A percentile compares a stretch with the other conserved stretches of the same genome.
These are phyloP conservation scores for Ectemnius cavifrons DNA, from an alignment of 2,888 invertebrate genomes.

Conservation along the genomic window DNA sequence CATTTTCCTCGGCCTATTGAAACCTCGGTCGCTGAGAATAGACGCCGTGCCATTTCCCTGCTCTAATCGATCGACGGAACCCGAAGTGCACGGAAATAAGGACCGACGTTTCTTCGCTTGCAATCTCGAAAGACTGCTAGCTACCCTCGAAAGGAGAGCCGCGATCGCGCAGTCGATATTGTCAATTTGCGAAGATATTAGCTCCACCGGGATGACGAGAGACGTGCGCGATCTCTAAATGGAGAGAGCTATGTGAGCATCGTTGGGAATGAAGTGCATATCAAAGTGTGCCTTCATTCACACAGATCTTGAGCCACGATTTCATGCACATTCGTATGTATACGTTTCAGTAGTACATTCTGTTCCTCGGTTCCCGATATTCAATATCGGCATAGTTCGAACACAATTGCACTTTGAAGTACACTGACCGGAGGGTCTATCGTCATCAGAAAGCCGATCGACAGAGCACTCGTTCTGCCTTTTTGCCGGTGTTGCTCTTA, in stretches of 20 bases:
- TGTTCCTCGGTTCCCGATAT: no score
- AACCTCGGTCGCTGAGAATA: constrained; percentile 28
- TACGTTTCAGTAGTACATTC: no score
- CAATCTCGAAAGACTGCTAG: constrained; percentile 47
- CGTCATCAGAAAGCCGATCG: no score
- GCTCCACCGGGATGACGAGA: constrained; percentile 11
- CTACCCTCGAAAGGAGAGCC: constrained; percentile 11
- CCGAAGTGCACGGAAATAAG: constrained; percentile 55
- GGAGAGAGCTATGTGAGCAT: constrained; percentile 24
- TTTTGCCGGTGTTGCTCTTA: no score
- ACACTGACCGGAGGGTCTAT: no score
- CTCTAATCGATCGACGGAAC: constrained; percentile 54
- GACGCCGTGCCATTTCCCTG: constrained; percentile 51
- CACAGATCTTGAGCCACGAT: no score
- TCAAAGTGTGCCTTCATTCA: neutral
- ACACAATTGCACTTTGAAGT: no score
- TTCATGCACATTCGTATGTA: no score
- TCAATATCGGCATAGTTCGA: no score
- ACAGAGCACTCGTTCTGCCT: no score
- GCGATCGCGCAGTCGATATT: constrained; percentile 33
- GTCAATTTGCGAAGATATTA: constrained; percentile 43
- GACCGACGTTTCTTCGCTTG: constrained; percentile 43
- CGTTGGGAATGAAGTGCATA: constrained; percentile 17
- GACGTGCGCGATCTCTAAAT: constrained; percentile 15
- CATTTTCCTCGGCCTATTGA: constrained; percentile 62